phyloP scores from a whole-genome alignment of 2,797 vertebrate species.

The Decapterus maruadsi region DNA sequence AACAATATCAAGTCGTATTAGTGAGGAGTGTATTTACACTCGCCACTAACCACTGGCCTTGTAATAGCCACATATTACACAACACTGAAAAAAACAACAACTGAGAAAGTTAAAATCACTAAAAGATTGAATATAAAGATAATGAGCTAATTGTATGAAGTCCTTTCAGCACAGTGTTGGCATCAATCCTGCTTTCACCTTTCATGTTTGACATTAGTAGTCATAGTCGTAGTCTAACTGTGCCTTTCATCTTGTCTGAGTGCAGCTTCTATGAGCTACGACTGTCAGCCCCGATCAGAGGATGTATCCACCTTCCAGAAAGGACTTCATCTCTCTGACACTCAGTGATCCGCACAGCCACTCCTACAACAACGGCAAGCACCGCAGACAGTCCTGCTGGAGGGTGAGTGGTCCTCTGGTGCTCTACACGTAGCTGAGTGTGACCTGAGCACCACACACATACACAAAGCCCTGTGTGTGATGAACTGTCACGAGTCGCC shows the following conservation, averaged over 20 bases:
- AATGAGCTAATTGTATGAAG: not conserved
- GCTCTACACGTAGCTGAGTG: not conserved
- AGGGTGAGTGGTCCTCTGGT: conserved; percentile 84
- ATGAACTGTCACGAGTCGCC: not conserved
- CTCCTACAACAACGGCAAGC: conserved; percentile 90
- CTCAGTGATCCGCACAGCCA: conserved; percentile 83
- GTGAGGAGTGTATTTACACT: no score
- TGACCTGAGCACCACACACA: not conserved
- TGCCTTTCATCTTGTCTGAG: conserved; percentile 3
- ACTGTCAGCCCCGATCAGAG: conserved; percentile 53
- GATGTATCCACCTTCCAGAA: conserved; percentile 89
- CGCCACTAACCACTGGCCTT: not conserved
- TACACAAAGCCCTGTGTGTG: not conserved
- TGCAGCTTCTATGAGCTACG: conserved; percentile 64
- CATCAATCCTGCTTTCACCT: not conserved
- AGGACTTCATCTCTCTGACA: conserved; percentile 94
- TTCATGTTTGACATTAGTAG: not conserved
- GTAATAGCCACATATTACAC: no score
- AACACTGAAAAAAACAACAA: no score
- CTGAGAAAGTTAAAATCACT: not conserved
- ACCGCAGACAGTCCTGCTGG: conserved; percentile 92
- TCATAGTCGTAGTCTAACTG: not conserved
- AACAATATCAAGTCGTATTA: no score
- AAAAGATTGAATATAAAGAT: not conserved
- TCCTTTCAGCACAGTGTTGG: no score